Evolutionary conservation across 2,888 invertebrate species (phyloP).

Genomic region (Pemphredon lugubris): DNA sequence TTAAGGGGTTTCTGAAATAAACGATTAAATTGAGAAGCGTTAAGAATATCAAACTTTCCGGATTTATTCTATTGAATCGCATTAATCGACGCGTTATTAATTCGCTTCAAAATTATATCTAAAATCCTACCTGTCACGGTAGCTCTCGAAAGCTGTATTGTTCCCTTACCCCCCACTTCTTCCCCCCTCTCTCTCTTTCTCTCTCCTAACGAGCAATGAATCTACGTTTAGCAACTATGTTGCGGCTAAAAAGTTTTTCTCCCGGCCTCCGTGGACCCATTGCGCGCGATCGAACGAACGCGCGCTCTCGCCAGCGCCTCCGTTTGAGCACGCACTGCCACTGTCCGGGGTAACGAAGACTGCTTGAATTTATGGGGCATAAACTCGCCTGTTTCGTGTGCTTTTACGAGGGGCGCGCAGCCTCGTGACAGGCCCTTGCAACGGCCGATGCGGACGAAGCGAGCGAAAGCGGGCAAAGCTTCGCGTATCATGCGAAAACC

Average conservation of each 20-base stretch:
- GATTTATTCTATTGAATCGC: too few species aligned
- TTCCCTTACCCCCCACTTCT: too few species aligned
- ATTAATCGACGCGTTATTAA: too few species aligned
- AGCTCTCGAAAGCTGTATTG: too few species aligned
- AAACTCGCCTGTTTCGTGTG: constrained; percentile 71
- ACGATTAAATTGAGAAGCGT: too few species aligned
- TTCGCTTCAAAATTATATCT: too few species aligned
- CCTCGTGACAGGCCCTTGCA: constrained; percentile 67
- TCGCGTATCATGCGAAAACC: constrained; percentile 50
- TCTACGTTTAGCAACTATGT: neutral
- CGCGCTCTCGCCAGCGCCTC: too few species aligned
- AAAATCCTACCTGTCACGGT: too few species aligned
- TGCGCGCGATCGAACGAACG: constrained; percentile 44
- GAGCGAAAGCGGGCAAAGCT: constrained; percentile 37
- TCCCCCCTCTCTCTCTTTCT: too few species aligned
- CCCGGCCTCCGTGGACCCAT: neutral
- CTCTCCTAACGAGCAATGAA: neutral
- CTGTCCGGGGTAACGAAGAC: constrained; percentile 65
- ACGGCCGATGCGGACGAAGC: constrained; percentile 1
- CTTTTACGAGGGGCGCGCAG: constrained; percentile 61
- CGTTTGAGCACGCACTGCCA: constrained; percentile 67
- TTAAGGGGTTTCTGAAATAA: too few species aligned
- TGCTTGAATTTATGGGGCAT: constrained; percentile 78
- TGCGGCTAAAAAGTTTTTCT: constrained; percentile 10
- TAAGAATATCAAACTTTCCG: too few species aligned